Base-by-base conservation (phyloP, 2,113 vertebrate genomes). In the Pluvialis apricaria region DNA sequence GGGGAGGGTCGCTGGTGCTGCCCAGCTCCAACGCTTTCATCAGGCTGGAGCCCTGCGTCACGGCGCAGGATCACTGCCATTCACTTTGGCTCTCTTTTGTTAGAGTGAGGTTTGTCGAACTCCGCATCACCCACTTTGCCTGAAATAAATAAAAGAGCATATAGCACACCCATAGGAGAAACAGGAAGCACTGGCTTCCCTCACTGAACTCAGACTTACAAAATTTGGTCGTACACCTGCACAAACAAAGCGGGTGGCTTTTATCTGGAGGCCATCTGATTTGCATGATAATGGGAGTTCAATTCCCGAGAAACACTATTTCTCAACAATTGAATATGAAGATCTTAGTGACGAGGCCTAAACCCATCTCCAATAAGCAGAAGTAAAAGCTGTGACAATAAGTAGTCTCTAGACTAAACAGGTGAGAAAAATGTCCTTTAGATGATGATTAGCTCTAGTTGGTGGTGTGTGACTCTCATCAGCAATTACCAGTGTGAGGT, bases 1-100 rank as follows among this genome's bases (percentile, higher is more conserved):
- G 12, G n/a, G n/a, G 57, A 65, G 34, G 45, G 60, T 7, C 1
- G 0, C 28, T 0, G 7, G 25, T 2, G 3, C 31, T 82, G 62
- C 47, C 21, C 54, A 73, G 51, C 34, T 36, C 66, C 16, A 5
- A 0, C 5, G 28, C 24, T 24, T 10, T 22, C 28, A 8, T 22
- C 21, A 32, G 40, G 34, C 36, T 32, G 77, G 18, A 76, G 71
- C 49, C 51, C 51, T 55, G 11, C 9, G 3, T 38, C 57, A 22
- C 29, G 15, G 71, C 0, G 0, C 34, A 54, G 34, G 11, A 10
- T 10, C 10, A 5, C 19, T n/a, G 16, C 61, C 34, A 3, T 20
- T 21, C 38, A 13, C 66, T n/a, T 9, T 17, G 36, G 47, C 36
- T 70, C 38, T 79, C 26, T 69, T 75, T 32, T 31, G 81, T 51